phyloP scores from a whole-genome alignment of 2,113 vertebrate species.

The Cheirogaleus medius region DNA sequence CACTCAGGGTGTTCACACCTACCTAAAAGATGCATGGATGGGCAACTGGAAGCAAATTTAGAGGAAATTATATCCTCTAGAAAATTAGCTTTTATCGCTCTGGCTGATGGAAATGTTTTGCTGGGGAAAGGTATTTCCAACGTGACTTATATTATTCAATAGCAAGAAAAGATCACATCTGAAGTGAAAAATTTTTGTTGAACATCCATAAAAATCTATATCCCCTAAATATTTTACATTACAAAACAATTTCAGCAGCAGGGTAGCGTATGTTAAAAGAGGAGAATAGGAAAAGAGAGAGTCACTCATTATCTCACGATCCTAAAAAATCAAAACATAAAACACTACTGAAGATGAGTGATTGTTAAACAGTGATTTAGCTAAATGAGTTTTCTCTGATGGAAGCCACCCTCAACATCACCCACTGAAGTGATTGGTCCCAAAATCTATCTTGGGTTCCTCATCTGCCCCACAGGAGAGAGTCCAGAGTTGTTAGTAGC shows the following conservation, averaged over 20 bases:
- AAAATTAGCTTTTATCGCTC: not conserved
- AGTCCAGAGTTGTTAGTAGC: not conserved
- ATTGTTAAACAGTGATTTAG: not conserved
- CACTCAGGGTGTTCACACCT: not conserved
- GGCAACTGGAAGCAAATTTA: not conserved
- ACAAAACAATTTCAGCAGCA: not conserved
- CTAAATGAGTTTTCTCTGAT: not conserved
- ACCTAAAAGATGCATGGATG: rapidly evolving
- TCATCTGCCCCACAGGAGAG: not conserved
- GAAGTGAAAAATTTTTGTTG: not conserved
- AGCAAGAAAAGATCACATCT: rapidly evolving
- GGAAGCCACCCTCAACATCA: rapidly evolving
- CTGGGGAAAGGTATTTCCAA: not conserved
- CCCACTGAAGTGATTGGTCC: not conserved
- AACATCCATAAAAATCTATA: not conserved
- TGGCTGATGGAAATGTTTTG: not conserved
- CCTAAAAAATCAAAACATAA: not conserved
- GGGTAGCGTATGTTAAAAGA: not conserved
- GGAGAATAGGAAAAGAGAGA: not conserved
- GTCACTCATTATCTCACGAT: not conserved
- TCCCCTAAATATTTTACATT: not conserved
- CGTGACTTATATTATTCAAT: not conserved
- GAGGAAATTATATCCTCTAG: not conserved
- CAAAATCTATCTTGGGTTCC: not conserved
- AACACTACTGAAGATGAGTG: not conserved